Evolutionary conservation across 2,888 invertebrate species (phyloP).

Genomic region (Lacanobia oleracea): DNA sequence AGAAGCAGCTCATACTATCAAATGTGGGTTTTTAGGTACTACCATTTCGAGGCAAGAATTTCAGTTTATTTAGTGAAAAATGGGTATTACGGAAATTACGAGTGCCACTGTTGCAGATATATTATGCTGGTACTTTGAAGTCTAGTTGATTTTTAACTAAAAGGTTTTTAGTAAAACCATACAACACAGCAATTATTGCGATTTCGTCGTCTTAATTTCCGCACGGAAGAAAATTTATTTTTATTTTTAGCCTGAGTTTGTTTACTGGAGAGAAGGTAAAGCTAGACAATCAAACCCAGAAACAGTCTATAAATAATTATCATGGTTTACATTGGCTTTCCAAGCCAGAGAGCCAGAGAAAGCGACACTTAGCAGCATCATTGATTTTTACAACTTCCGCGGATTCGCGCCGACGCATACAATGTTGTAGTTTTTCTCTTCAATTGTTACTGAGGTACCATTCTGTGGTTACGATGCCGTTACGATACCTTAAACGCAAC

Average conservation of each 20-base stretch:
- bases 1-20: too few species aligned
- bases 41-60: too few species aligned
- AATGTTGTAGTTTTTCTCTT: constrained; percentile 19
- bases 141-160: background rate
- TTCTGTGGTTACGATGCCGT: constrained; percentile 12
- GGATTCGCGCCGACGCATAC: constrained; percentile 9
- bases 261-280: too few species aligned
- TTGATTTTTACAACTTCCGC: constrained; percentile 60
- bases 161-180: background rate
- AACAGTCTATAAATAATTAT: constrained; percentile 20
- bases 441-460: background rate
- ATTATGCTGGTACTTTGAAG: background rate
- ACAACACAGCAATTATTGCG: background rate
- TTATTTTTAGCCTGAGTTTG: too few species aligned
- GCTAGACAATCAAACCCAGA: constrained; percentile 13
- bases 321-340: too few species aligned
- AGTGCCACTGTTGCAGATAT: too few species aligned
- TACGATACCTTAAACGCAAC: background rate
- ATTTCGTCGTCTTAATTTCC: background rate
- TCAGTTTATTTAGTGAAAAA: too few species aligned
- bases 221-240: background rate
- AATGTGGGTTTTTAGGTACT: too few species aligned
- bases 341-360: constrained; percentile 11
- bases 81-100: too few species aligned
- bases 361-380: constrained; percentile 43